Evolutionary conservation across 2,888 invertebrate species (phyloP).

Genomic region (Aelia acuminata): DNA sequence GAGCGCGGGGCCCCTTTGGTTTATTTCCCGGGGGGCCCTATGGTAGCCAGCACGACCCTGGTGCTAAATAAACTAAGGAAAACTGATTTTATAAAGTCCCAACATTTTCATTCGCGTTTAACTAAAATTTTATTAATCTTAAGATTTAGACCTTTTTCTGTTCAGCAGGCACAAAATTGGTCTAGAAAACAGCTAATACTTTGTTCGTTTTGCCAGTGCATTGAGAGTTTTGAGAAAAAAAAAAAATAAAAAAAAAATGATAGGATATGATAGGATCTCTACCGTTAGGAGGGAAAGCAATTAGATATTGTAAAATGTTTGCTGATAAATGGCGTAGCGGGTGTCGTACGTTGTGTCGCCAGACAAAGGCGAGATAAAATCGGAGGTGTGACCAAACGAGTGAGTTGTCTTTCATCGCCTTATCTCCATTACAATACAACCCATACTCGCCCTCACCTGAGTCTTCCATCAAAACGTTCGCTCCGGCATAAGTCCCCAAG

Average conservation of each 20-base stretch:
- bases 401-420: slow-evolving; percentile 45
- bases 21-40: too few species aligned
- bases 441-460: not conserved
- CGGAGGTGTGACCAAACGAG: slow-evolving; percentile 31
- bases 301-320: slow-evolving; percentile 46
- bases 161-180: too few species aligned
- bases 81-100: too few species aligned
- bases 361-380: slow-evolving; percentile 48
- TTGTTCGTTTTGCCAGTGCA: not conserved
- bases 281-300: slow-evolving; percentile 22
- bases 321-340: slow-evolving; percentile 24
- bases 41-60: too few species aligned
- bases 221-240: not conserved
- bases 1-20: too few species aligned
- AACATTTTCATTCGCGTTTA: too few species aligned
- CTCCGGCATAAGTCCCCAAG: not conserved
- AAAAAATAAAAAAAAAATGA: too few species aligned
- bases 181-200: not conserved
- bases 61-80: too few species aligned
- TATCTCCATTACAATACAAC: slow-evolving; percentile 46
- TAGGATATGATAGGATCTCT: not conserved
- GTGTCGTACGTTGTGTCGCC: slow-evolving; percentile 36
- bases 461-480: slow-evolving; percentile 7
- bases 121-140: too few species aligned
- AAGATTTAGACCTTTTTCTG: too few species aligned